Base-by-base conservation (phyloP, 2,888 invertebrate species). In the Orchesella flavescens region DNA sequence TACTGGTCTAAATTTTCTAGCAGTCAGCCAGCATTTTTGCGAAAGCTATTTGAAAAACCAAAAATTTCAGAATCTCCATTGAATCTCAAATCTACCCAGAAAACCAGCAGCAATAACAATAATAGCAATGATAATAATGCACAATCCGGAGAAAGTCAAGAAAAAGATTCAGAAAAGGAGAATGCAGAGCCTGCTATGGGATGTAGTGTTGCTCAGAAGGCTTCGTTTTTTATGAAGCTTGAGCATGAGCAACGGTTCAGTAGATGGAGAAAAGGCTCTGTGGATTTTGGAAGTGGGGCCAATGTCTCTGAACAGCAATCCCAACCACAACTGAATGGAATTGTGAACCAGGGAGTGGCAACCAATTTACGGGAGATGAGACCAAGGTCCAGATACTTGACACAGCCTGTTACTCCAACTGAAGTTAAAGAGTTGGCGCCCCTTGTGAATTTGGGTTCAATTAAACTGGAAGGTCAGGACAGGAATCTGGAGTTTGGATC, bases 211-310 rank as follows among this genome's bases (percentile, higher is more conserved):
- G 88, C 88, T 78, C 83, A 87, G 72, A 88, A 87, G 63, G 88
- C 88, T 43, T 87, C 85, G 15, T 87, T 86, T 23, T 88, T 88
- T 77, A 88, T 87, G 87, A 86, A 83, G 34, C 72, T 83, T 9
- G 88, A 88, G 76, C 87, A 87, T 83, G 86, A 87, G 44, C 88
- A 88, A 68, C 69, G 87, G 46, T 88, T 87, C 61, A 87, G 87
- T 57, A 86, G 86, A 78, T 88, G 87, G 87, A 83, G 87, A 74
- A 87, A 87, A 61, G 84, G 85, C 74, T 86, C 86, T n/a, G 84
- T 80, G 23, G 85, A 84, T 72, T 77, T 83, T 66, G 76, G 83
- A 12, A 61, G 12, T 61, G 15, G 57, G 61, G 23, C 12, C 1
- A 24, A 13, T 2, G 23, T 23, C 61, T 23, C 13, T n/a, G 10